Evolutionary conservation across 1,140 invertebrate species (phyloP).

Genomic region (Platyscapa corneri): DNA sequence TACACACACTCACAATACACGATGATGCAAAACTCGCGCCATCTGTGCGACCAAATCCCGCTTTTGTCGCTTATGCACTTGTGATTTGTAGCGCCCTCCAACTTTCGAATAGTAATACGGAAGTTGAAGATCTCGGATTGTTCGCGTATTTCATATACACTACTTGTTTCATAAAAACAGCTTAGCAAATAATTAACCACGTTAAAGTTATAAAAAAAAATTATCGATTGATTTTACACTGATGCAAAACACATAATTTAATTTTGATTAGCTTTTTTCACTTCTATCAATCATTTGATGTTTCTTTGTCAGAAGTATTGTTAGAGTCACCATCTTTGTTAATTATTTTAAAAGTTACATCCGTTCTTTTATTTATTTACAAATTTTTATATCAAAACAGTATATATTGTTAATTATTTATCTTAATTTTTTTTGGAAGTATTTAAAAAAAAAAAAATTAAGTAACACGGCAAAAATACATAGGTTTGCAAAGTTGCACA

Average conservation of each 20-base stretch:
- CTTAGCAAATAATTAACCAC: neutral
- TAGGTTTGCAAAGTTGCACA: neutral
- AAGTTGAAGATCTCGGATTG: conserved; percentile 14
- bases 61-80: conserved; percentile 7
- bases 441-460: neutral
- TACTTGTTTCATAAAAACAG: neutral
- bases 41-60: conserved; percentile 35
- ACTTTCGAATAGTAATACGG: neutral
- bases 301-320: neutral
- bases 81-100: conserved; percentile 9
- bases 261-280: neutral
- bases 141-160: neutral
- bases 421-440: neutral
- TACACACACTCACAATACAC: conserved; percentile 36
- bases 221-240: neutral
- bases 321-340: conserved; percentile 31
- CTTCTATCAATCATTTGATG: neutral
- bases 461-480: neutral
- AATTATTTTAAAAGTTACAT: neutral
- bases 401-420: no score
- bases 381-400: no score
- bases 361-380: neutral
- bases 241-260: neutral
- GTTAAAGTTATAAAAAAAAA: neutral
- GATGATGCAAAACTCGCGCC: conserved; percentile 35